A percentile compares a stretch with the other conserved stretches of the same genome.
Evolutionary conservation across 2,113 vertebrate species (phyloP).

Genomic region (Irena cyanogastra): DNA sequence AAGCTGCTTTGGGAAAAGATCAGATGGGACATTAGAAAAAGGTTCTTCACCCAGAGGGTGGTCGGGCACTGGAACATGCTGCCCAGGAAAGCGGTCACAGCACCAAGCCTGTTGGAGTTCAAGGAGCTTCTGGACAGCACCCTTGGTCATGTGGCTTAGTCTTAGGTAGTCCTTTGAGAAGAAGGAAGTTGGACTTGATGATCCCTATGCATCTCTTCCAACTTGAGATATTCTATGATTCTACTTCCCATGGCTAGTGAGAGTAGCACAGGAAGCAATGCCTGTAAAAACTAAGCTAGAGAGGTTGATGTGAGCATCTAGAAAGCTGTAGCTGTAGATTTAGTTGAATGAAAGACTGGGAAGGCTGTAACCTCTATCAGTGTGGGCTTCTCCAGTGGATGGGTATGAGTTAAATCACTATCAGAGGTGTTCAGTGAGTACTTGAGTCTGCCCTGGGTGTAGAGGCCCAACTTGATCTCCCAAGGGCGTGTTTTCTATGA

Average conservation of each 20-base stretch:
- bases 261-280: neutral
- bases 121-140: neutral
- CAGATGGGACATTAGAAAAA: neutral
- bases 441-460: neutral
- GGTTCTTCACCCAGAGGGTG: neutral
- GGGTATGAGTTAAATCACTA: neutral
- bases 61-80: rapidly evolving
- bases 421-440: neutral
- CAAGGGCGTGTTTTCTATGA: rapidly evolving
- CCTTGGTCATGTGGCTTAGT: neutral
- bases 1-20: neutral
- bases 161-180: neutral
- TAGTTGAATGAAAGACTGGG: neutral
- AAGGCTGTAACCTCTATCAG: neutral
- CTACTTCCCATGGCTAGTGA: neutral
- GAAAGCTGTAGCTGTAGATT: neutral
- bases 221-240: neutral
- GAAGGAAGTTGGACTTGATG: neutral
- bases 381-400: neutral
- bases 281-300: neutral
- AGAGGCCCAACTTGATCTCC: neutral
- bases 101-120: neutral
- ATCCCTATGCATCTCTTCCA: neutral
- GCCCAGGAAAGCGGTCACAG: neutral
- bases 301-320: neutral